phyloP scores from a whole-genome alignment of 2,888 invertebrate species.

The Cotesia congregata region DNA sequence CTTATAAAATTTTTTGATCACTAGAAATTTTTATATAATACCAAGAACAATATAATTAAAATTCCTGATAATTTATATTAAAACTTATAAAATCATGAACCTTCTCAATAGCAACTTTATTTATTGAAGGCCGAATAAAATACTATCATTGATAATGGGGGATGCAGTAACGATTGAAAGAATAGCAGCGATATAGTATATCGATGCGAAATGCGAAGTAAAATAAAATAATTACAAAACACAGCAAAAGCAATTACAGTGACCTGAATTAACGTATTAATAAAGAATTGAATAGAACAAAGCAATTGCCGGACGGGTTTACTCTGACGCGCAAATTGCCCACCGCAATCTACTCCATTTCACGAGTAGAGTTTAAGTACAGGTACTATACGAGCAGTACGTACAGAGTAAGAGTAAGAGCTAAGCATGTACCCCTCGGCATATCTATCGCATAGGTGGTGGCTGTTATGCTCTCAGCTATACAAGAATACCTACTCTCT shows the following conservation, averaged over 20 bases:
- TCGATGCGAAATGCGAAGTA: not conserved
- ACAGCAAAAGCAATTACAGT: not conserved
- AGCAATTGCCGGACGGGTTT: conserved; percentile 26
- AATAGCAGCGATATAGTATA: not conserved
- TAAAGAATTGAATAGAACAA: conserved; percentile 34
- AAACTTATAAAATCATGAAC: too few relatives aligned
- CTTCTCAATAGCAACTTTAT: not conserved
- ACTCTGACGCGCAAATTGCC: conserved; percentile 37
- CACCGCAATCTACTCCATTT: conserved; percentile 31
- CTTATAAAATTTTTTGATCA: too few relatives aligned
- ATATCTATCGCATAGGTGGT: conserved; percentile 49
- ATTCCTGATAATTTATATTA: too few relatives aligned
- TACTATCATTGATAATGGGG: not conserved
- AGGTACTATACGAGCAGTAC: too few relatives aligned
- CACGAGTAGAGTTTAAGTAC: conserved; percentile 7
- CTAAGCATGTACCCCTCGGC: conserved; percentile 39
- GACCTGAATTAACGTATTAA: conserved; percentile 12
- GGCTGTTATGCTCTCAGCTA: conserved; percentile 38
- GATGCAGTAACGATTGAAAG: not conserved
- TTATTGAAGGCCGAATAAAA: not conserved
- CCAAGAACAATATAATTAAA: too few relatives aligned
- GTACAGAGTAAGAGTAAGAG: conserved; percentile 6
- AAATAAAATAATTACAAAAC: conserved; percentile 3
- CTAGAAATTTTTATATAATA: too few relatives aligned
- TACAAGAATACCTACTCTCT: conserved; percentile 49